Conservation (phyloP, 2,888 invertebrate genomes). For the Phoronis australis region DNA sequence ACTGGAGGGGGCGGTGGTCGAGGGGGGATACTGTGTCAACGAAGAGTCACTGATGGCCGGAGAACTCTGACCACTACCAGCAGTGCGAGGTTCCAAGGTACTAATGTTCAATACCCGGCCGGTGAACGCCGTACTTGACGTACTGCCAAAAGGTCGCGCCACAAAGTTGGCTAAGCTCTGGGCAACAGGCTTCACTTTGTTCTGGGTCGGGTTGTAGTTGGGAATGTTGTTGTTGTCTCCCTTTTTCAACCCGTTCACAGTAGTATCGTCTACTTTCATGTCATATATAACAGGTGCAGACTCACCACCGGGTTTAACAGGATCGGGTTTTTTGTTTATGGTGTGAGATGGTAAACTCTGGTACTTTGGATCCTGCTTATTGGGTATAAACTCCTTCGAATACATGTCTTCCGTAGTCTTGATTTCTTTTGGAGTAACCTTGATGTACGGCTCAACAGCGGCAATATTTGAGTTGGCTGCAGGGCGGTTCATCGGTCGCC, state of each 20-base stretch:
- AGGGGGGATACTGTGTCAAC: constrained; percentile 3
- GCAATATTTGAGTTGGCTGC: constrained; percentile 40
- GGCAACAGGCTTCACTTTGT: not conserved
- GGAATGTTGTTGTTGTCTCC: constrained; percentile 8
- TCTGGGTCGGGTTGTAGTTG: constrained; percentile 5
- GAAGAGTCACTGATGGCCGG: constrained; percentile 40
- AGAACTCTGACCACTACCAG: constrained; percentile 45
- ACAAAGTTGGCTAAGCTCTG: constrained; percentile 23
- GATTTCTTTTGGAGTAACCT: constrained; percentile 33
- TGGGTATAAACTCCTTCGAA: constrained; percentile 57
- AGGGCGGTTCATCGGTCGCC: not conserved
- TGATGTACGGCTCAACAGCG: constrained; percentile 51
- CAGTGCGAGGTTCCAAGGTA: constrained; percentile 35
- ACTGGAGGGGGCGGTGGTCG: not conserved
- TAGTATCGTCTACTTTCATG: not conserved
- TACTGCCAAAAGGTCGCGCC: constrained; percentile 38
- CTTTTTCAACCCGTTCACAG: not conserved
- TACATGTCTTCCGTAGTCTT: constrained; percentile 16
- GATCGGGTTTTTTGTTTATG: constrained; percentile 63
- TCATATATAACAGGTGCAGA: constrained; percentile 10
- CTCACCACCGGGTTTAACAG: constrained; percentile 21
- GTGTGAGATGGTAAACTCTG: constrained; percentile 86
- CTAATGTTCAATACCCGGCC: constrained; percentile 27
- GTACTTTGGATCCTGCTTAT: constrained; percentile 83
- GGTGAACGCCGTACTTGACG: constrained; percentile 26